Conservation (phyloP, 2,797 vertebrate species). For the Chelmon rostratus region DNA sequence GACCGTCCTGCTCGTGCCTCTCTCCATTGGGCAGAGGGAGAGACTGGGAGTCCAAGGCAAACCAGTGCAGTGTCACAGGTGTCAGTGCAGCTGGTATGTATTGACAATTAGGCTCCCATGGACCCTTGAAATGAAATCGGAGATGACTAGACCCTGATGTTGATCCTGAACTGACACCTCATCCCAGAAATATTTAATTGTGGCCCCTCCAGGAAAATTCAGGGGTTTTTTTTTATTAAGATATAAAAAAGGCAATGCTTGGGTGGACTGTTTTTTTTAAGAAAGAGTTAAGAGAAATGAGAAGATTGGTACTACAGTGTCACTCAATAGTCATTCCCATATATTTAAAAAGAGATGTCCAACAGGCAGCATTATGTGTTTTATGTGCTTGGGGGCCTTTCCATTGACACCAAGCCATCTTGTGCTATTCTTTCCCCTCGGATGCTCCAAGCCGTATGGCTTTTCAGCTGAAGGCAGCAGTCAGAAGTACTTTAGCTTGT, state of each 20-base stretch:
- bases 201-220: conserved; percentile 57
- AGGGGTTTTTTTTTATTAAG: conserved; percentile 48
- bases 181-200: conserved; percentile 78
- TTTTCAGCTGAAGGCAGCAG: conserved; percentile 68
- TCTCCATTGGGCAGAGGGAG: conserved; percentile 50
- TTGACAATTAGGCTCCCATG: conserved; percentile 81
- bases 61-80: conserved; percentile 76
- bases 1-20: conserved; percentile 43
- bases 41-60: conserved; percentile 41
- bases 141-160: conserved; percentile 81
- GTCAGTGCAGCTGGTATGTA: conserved; percentile 82
- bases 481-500: conserved; percentile 72
- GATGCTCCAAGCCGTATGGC: conserved; percentile 47
- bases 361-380: conserved; percentile 38
- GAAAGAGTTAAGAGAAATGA: conserved; percentile 39
- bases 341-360: conserved; percentile 53
- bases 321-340: conserved; percentile 34
- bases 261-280: conserved; percentile 33
- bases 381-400: conserved; percentile 42
- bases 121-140: conserved; percentile 75
- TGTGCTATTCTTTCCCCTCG: conserved; percentile 27
- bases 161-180: conserved; percentile 79
- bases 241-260: conserved; percentile 39
- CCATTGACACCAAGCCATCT: conserved; percentile 45
- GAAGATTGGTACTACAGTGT: conserved; percentile 16